Evolutionary conservation across 1,140 invertebrate species (phyloP), one percentile per base, ranked within the genome.

Genomic region (Drosophila quadrilineata): DNA sequence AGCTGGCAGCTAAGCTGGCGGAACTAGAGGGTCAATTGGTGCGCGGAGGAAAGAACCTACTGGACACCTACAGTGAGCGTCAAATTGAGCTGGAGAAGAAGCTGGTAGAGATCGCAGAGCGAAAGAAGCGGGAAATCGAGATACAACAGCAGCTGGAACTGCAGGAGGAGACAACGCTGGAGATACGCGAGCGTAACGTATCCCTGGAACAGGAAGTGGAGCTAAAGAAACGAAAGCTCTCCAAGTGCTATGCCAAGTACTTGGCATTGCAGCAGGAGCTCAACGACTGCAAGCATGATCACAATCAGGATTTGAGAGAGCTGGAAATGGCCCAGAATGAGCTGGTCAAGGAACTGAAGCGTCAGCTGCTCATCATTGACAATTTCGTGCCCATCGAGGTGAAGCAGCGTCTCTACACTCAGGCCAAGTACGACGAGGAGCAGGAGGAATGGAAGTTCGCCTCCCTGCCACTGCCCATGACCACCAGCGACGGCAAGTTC

Each of bases 311-410:
- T 73, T 90, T 96, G 53, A 92, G 95, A 58, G 95, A 97, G 50
- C 86, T 97, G 16, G 95, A 97, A 87, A 92, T 94, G 87, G 94
- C 94, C 1, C 94, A 96, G 73, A 94, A 95, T 84, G 94, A 96
- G 70, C 92, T 97, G 22, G 95, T 94, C 1, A 93, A 94, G 88
- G 91, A 95, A 74, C 89, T 97, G 38, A 95, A 96, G 71, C 91
- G 95, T n/a, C 93, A 94, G 57, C 93, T 96, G 82, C 91, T 98
- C 6, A 95, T 99, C 33, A 98, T 99, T 56, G 98, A 99, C 79
- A 98, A 98, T 90, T 99, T 99, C 90, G 97, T 99, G 82, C 98
- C 98, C 6, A 92, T 93, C 2, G 96, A 97, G 75, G 96, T 98
- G 40, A 95, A 96, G 74, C 93, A 94, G 38, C 94, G 95, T 73